Conservation (phyloP, 2,888 invertebrate species). For the Drosophila meridionalis region DNA sequence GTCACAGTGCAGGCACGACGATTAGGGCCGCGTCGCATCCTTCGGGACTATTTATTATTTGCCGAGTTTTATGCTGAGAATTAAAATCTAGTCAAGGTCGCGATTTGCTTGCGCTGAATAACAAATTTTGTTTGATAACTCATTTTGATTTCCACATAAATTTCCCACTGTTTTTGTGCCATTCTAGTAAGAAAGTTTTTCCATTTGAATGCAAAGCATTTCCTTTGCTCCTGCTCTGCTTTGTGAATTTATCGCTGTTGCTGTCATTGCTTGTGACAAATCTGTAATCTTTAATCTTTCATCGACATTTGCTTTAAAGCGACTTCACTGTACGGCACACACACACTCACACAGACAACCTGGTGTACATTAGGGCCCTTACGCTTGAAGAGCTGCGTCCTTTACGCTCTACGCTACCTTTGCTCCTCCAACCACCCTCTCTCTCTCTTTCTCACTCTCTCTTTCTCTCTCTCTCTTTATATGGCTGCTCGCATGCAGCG, state of each 20-base stretch:
- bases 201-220: background rate
- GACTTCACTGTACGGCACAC: slow-evolving; percentile 2
- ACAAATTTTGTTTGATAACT: background rate
- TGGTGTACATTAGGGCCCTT: slow-evolving; percentile 32
- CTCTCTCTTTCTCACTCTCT: background rate
- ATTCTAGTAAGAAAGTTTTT: background rate
- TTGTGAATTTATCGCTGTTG: background rate
- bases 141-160: background rate
- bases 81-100: slow-evolving; percentile 15
- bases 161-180: background rate
- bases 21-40: background rate
- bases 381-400: slow-evolving; percentile 15
- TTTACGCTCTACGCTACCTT: slow-evolving; percentile 5
- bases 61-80: background rate
- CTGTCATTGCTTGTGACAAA: slow-evolving; percentile 4
- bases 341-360: slow-evolving; percentile 16
- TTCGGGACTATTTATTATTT: slow-evolving; percentile 10
- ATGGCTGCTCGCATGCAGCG: slow-evolving; percentile 31
- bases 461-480: background rate
- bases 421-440: background rate
- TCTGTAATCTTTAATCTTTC: slow-evolving; percentile 1
- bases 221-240: background rate
- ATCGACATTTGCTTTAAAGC: slow-evolving; percentile 6
- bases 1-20: slow-evolving; percentile 20
- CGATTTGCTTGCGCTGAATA: background rate